These are phyloP conservation scores for Leucoma salicis DNA, from an alignment of 2,888 invertebrate species.

Conservation along the genomic window DNA sequence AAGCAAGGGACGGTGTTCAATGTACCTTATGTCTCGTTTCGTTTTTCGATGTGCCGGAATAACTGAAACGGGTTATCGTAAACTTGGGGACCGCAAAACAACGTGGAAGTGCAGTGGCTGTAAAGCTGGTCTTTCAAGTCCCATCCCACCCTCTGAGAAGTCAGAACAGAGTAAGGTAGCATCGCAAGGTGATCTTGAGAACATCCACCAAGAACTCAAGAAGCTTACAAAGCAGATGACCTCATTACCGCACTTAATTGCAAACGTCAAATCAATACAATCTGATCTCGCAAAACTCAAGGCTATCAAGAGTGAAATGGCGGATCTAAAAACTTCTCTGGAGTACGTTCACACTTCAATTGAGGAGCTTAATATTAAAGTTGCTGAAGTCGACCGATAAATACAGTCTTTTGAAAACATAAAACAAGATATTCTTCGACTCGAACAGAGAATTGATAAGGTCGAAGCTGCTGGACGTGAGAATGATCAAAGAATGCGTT, in stretches of 20 bases:
- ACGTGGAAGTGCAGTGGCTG: constrained; percentile 1
- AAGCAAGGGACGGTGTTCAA: neutral
- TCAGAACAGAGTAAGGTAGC: neutral
- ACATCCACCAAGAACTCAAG: neutral
- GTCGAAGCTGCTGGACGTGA: too few relatives aligned
- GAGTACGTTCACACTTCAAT: neutral
- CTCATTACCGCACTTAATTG: neutral
- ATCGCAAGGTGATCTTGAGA: neutral
- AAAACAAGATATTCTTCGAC: too few relatives aligned
- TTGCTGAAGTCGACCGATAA: neutral
- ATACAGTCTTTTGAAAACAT: neutral
- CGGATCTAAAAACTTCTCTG: neutral
- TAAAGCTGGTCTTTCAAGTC: neutral
- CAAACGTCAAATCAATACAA: neutral
- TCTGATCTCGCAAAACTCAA: neutral
- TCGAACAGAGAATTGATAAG: too few relatives aligned
- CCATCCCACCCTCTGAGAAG: neutral
- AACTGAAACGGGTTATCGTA: constrained; percentile 1
- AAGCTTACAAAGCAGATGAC: neutral
- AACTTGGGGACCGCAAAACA: neutral
- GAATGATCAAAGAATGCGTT: too few relatives aligned
- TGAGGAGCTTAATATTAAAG: too few relatives aligned
- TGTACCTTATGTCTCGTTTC: neutral
- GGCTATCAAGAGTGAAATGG: neutral
- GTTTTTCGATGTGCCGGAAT: constrained; percentile 4